Percentiles rank a stretch among this genome's conserved stretches.
Conservation (phyloP, 2,888 invertebrate genomes). For the Acrobasis consociella region DNA sequence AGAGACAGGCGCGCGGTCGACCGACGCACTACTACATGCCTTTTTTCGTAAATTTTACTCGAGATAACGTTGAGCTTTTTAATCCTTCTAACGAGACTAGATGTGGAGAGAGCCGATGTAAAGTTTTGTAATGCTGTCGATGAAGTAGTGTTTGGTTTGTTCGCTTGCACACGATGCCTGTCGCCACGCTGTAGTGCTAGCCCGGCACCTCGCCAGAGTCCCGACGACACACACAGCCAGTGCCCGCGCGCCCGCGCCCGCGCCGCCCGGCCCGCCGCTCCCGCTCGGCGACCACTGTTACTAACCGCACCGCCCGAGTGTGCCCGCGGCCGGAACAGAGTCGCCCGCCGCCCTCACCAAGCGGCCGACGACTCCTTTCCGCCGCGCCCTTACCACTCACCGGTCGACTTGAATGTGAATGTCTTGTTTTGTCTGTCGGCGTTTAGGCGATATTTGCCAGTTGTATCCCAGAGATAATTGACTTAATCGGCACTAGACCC, state of each 20-base stretch:
- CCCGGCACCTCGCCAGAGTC: slow-evolving; percentile 81
- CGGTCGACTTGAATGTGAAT: slow-evolving; percentile 79
- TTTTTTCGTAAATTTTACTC: slow-evolving; percentile 81
- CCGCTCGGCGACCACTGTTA: slow-evolving; percentile 35
- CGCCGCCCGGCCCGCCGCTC: slow-evolving; percentile 35
- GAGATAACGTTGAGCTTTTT: slow-evolving; percentile 81
- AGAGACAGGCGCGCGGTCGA: slow-evolving; percentile 80
- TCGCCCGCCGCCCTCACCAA: slow-evolving; percentile 38
- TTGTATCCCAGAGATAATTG: slow-evolving; percentile 99
- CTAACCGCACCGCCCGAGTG: slow-evolving; percentile 35
- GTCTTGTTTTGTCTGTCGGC: slow-evolving; percentile 85
- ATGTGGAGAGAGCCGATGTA: slow-evolving; percentile 82
- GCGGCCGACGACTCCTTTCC: slow-evolving; percentile 52
- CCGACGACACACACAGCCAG: slow-evolving; percentile 82
- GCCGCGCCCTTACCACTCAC: slow-evolving; percentile 48
- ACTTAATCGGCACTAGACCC: slow-evolving; percentile 99
- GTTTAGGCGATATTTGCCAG: slow-evolving; percentile 99
- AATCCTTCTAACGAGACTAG: slow-evolving; percentile 83
- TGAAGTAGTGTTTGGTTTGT: slow-evolving; percentile 84
- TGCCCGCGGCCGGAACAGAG: slow-evolving; percentile 39
- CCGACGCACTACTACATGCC: slow-evolving; percentile 82
- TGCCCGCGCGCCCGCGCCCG: slow-evolving; percentile 65
- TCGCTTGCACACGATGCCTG: slow-evolving; percentile 84
- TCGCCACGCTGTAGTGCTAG: slow-evolving; percentile 84
- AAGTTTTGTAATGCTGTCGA: slow-evolving; percentile 83